phyloP scores from a whole-genome alignment of 1,140 invertebrate genomes.

The Leptonema lineaticorne region DNA sequence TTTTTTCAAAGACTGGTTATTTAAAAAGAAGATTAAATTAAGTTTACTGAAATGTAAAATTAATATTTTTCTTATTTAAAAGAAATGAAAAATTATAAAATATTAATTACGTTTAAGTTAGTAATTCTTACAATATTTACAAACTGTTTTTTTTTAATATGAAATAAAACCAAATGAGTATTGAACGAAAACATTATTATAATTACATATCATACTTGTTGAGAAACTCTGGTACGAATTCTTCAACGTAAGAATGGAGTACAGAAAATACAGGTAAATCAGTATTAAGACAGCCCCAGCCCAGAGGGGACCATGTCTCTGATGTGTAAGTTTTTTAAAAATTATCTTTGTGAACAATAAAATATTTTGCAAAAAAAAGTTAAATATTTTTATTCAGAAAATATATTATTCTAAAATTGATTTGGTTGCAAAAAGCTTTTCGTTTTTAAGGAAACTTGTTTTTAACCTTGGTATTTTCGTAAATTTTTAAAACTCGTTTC shows the following conservation, averaged over 20 bases:
- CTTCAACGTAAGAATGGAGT: background rate
- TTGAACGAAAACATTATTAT: background rate
- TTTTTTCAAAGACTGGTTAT: too few species aligned
- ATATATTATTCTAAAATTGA: too few species aligned
- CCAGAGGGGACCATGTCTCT: background rate
- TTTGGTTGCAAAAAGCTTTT: too few species aligned
- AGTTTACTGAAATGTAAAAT: too few species aligned
- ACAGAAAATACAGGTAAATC: background rate
- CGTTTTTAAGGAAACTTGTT: too few species aligned
- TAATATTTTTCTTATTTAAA: too few species aligned
- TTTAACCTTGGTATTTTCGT: too few species aligned
- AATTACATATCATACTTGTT: background rate
- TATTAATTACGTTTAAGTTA: background rate
- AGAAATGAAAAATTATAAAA: background rate
- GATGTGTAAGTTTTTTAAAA: background rate
- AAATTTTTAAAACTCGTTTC: too few species aligned
- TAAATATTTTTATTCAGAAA: too few species aligned
- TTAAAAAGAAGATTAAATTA: too few species aligned
- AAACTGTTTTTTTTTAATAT: background rate
- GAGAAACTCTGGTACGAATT: slow-evolving; percentile 4
- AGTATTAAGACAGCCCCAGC: slow-evolving; percentile 1
- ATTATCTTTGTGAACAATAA: background rate
- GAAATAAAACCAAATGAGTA: background rate
- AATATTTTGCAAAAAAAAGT: too few species aligned
- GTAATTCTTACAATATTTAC: background rate